Conservation (phyloP, 64 coral and sea anemone species). For the Hydrozoanthus tunicans region DNA sequence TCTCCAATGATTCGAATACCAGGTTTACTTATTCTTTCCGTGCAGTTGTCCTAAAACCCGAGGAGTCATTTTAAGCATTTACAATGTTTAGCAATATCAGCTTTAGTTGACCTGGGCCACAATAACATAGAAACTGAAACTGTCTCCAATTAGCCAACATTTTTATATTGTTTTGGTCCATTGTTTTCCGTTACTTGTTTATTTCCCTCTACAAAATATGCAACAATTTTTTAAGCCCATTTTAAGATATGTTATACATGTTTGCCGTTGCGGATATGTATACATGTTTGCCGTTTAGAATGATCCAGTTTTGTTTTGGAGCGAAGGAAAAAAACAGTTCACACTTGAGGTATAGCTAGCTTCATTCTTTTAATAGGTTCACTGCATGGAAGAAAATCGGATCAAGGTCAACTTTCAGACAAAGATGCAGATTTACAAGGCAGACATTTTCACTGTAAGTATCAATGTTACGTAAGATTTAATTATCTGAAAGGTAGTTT, state of each 20-base stretch:
- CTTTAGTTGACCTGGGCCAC: constrained; percentile 10
- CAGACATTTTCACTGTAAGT: constrained; percentile 41
- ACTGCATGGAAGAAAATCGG: constrained; percentile 44
- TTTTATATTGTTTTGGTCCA: no score
- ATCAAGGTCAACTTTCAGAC: constrained; percentile 34
- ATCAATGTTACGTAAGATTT: not conserved
- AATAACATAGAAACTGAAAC: not conserved
- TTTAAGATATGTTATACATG: no score
- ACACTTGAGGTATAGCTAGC: not conserved
- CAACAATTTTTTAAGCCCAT: no score
- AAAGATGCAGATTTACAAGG: constrained; percentile 25
- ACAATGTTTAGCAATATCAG: not conserved
- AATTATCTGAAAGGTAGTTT: no score
- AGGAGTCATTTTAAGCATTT: constrained; percentile 7
- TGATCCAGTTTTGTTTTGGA: no score
- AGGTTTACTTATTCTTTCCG: not conserved
- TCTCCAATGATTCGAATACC: constrained; percentile 8
- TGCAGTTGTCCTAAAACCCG: not conserved
- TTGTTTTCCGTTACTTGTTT: no score
- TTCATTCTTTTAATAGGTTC: constrained; percentile 6
- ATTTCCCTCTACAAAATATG: no score
- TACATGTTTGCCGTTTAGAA: no score
- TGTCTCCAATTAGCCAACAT: not conserved
- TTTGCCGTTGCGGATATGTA: no score
- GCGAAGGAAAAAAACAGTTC: not conserved